Evolutionary conservation across 2,113 vertebrate species (phyloP), one percentile per base, ranked within the genome.

Genomic region (Piaya cayana): DNA sequence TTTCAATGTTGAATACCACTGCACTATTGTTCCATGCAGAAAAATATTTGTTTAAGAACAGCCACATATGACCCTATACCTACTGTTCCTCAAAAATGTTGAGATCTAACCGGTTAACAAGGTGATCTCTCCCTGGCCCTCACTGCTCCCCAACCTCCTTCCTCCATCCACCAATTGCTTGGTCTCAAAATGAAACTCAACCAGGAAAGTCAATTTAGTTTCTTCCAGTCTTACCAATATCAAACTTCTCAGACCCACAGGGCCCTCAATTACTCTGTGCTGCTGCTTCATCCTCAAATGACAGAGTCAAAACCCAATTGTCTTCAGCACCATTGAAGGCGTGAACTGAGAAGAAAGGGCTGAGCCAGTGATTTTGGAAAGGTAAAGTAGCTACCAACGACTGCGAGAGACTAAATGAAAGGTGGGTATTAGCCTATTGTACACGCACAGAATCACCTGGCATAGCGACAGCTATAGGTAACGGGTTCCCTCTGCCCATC

Each of bases 401-500:
- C n/a, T 10, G 1, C 63, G 27, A 50, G 76, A 68, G 11, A 55
- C 21, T 16, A 2, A 42, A 16, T 13, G 3, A 42, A 32, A 3
- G 49, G 34, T 0, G 6, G 45, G 18, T 5, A 29, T 27, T 11
- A n/a, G 27, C 5, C 34, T 59, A 21, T 11, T 60, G 26, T 4
- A 23, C 6, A 4, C 2, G 19, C 23, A 56, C 56, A 45, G 56
- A 56, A 53, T 25, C 37, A 12, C 8, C 53, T 14, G 67, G 36
- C 5, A 25, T 1, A 16, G 7, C 1, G 23, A 32, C 36, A 72
- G 58, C 68, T 25, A 12, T 5, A 36, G 4, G 0, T 0, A 47
- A 26, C 34, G 82, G n/a, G n/a, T n/a, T n/a, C n/a, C n/a, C n/a
- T 23, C 65, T 72, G 52, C 42, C 63, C 29, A 23, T 1, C 15